Evolutionary conservation across 2,888 invertebrate species (phyloP).

Genomic region (Melikaiella ostensackeni): DNA sequence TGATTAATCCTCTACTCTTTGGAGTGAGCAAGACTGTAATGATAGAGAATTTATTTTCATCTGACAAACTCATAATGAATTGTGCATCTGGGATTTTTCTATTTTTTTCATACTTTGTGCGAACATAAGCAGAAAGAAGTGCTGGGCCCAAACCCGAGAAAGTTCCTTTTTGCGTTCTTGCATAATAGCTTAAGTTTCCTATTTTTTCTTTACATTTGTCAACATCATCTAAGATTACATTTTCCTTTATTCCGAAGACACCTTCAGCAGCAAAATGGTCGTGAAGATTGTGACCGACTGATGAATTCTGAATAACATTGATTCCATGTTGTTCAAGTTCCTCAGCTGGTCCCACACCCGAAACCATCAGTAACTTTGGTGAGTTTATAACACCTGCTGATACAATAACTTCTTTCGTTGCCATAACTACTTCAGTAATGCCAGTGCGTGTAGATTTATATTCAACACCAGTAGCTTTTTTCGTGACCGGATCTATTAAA

Average conservation of each 20-base stretch:
- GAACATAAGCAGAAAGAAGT: slow-evolving; percentile 81
- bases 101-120: slow-evolving; percentile 78
- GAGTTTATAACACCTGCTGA: slow-evolving; percentile 79
- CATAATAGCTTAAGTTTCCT: slow-evolving; percentile 77
- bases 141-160: slow-evolving; percentile 78
- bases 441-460: slow-evolving; percentile 64
- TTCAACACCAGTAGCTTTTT: slow-evolving; percentile 74
- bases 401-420: slow-evolving; percentile 78
- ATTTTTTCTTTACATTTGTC: slow-evolving; percentile 56
- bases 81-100: slow-evolving; percentile 82
- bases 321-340: slow-evolving; percentile 75
- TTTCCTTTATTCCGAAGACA: too few species aligned
- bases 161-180: slow-evolving; percentile 78
- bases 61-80: slow-evolving; percentile 58
- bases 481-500: slow-evolving; percentile 76
- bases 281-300: slow-evolving; percentile 79
- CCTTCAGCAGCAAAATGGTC: slow-evolving; percentile 74
- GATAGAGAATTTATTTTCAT: slow-evolving; percentile 73
- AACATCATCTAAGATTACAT: not conserved
- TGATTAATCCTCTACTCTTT: slow-evolving; percentile 52
- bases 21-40: slow-evolving; percentile 45
- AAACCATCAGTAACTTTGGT: slow-evolving; percentile 79
- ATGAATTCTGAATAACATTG: slow-evolving; percentile 72
- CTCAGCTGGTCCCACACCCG: slow-evolving; percentile 78
- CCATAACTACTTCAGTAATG: slow-evolving; percentile 67